Conservation (phyloP, 2,797 vertebrate species). For the Alectoris magna region DNA sequence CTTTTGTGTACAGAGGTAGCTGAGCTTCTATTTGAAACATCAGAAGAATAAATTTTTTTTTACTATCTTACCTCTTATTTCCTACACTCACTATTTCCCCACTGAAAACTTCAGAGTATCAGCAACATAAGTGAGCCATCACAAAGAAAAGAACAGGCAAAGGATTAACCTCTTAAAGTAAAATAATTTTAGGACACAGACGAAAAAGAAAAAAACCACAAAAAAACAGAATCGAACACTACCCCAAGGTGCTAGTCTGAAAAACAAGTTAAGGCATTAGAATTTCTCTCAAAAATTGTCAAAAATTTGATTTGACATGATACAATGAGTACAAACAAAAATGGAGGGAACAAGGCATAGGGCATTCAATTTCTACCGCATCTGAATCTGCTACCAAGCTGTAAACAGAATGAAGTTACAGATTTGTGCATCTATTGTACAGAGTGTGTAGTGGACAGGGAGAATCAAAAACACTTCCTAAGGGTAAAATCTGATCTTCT, state of each 20-base stretch:
- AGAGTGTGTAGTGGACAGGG: too few species aligned
- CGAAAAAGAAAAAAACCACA: background rate
- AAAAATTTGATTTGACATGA: background rate
- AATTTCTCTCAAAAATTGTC: background rate
- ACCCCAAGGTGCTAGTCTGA: background rate
- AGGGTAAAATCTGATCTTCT: background rate
- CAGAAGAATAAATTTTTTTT: background rate
- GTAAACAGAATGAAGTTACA: background rate
- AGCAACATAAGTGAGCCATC: background rate
- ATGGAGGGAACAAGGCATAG: background rate
- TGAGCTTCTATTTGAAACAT: background rate
- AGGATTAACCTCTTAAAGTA: background rate
- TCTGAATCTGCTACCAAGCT: background rate
- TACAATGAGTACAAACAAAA: background rate
- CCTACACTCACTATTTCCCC: background rate
- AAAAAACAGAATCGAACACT: background rate
- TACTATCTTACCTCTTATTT: background rate
- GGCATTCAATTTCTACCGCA: background rate
- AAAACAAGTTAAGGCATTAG: background rate
- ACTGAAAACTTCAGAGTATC: background rate
- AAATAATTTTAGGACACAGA: background rate
- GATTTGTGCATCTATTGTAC: background rate
- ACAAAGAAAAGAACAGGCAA: background rate
- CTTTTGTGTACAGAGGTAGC: background rate
- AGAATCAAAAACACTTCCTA: background rate